phyloP scores from a whole-genome alignment of 2,888 invertebrate species.

The Keiferia lycopersicella region DNA sequence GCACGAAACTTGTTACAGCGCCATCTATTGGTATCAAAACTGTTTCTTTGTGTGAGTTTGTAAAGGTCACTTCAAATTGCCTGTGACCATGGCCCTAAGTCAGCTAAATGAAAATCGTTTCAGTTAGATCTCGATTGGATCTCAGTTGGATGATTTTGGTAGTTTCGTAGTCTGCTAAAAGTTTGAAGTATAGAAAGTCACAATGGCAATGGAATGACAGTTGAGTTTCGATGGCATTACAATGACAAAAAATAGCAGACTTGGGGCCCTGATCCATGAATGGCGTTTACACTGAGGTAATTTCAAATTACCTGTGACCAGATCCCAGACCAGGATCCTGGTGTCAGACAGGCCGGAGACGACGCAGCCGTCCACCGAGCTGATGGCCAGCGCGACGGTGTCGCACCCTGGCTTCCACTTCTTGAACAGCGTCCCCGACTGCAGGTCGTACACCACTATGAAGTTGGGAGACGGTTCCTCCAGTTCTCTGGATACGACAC shows the following conservation, averaged over 20 bases:
- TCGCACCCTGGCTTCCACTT: constrained; percentile 94
- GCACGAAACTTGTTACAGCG: no score
- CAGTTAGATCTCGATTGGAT: no score
- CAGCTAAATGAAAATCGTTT: no score
- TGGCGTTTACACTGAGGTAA: no score
- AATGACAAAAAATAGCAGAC: background rate
- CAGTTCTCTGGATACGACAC: constrained; percentile 81
- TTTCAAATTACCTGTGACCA: constrained; percentile 84
- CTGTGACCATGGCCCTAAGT: no score
- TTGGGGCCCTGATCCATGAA: no score
- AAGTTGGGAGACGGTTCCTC: constrained; percentile 91
- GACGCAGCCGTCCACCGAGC: constrained; percentile 90
- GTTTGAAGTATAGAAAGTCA: no score
- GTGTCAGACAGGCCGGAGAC: constrained; percentile 92
- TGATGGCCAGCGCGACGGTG: constrained; percentile 92
- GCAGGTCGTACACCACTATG: constrained; percentile 94
- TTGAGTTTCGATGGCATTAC: background rate
- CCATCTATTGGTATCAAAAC: background rate
- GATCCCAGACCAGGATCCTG: constrained; percentile 91
- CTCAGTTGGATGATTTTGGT: no score
- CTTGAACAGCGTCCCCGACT: constrained; percentile 94
- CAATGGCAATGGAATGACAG: no score
- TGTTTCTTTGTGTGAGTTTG: background rate
- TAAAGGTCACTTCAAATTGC: no score
- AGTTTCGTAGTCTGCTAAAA: no score